Percentiles rank a stretch among this genome's conserved stretches.
Conservation (phyloP, 64 coral and sea anemone genomes). For the Montipora efflorescens region DNA sequence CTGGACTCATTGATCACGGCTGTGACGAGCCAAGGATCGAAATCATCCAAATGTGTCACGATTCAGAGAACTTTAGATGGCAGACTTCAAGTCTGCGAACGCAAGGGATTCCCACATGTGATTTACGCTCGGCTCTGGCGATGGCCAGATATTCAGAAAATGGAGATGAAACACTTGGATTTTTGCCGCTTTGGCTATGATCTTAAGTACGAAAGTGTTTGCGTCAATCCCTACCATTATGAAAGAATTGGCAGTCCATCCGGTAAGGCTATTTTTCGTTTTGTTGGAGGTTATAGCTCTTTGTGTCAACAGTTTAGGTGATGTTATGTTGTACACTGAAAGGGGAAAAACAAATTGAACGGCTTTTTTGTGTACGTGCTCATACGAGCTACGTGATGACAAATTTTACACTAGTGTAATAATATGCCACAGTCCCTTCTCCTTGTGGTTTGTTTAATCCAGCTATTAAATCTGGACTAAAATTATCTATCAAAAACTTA, state of each 20-base stretch:
- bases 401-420: constrained; percentile 15
- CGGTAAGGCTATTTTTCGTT: constrained; percentile 70
- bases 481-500: neutral
- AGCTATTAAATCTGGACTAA: neutral
- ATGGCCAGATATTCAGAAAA: constrained; percentile 98
- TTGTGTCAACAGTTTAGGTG: constrained; percentile 28
- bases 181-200: constrained; percentile 97
- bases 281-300: neutral
- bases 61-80: constrained; percentile 97
- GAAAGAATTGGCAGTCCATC: constrained; percentile 91
- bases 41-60: constrained; percentile 97
- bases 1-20: constrained; percentile 92
- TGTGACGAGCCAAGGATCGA: constrained; percentile 91
- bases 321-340: constrained; percentile 4
- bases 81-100: constrained; percentile 97
- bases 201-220: constrained; percentile 97
- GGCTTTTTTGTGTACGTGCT: constrained; percentile 29
- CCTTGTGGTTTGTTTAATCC: neutral
- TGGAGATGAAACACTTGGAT: constrained; percentile 98
- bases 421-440: constrained; percentile 1
- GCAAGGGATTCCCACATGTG: constrained; percentile 98
- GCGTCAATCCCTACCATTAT: constrained; percentile 96
- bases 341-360: constrained; percentile 4
- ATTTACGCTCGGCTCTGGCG: constrained; percentile 96
- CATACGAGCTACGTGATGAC: constrained; percentile 6